Conservation (phyloP, 2,797 vertebrate species). For the Cetoscarus ocellatus region DNA sequence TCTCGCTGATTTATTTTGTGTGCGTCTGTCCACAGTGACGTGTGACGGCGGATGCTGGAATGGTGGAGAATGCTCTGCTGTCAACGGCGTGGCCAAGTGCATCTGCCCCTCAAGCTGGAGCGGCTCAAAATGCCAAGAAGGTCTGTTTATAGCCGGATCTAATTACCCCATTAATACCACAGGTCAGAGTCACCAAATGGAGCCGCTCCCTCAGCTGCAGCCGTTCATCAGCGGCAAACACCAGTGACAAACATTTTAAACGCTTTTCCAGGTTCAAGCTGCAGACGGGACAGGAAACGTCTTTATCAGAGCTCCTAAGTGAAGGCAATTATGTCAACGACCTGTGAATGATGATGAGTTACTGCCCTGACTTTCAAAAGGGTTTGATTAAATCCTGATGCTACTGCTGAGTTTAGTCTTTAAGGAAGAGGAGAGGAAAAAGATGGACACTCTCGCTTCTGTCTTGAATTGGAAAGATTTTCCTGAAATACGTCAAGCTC, state of each 20-base stretch:
- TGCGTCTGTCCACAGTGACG: slow-evolving; percentile 75
- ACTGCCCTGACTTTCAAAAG: too few relatives aligned
- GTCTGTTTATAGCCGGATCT: slow-evolving; percentile 70
- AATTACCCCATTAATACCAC: slow-evolving; percentile 29
- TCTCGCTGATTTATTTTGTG: neutral
- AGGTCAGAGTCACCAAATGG: slow-evolving; percentile 46
- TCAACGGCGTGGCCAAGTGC: slow-evolving; percentile 87
- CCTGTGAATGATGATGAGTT: slow-evolving; percentile 9
- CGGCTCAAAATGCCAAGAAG: slow-evolving; percentile 90
- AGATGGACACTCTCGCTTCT: neutral
- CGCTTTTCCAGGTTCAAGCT: slow-evolving; percentile 12
- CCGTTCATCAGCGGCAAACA: slow-evolving; percentile 11
- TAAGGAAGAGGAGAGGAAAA: neutral
- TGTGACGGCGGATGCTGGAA: slow-evolving; percentile 91
- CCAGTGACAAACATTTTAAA: slow-evolving; percentile 1
- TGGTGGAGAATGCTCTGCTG: slow-evolving; percentile 87
- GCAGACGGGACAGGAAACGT: neutral
- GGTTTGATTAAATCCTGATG: neutral
- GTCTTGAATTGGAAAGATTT: neutral
- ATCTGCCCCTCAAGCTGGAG: slow-evolving; percentile 90
- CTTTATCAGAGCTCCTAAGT: neutral
- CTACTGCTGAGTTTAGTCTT: neutral
- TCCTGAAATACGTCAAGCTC: neutral
- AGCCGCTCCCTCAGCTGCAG: slow-evolving; percentile 34
- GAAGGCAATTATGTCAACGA: slow-evolving; percentile 3